A percentile compares a stretch with the other conserved stretches of the same genome.
Conservation (phyloP, 1,140 invertebrate genomes). For the Delia radicum region DNA sequence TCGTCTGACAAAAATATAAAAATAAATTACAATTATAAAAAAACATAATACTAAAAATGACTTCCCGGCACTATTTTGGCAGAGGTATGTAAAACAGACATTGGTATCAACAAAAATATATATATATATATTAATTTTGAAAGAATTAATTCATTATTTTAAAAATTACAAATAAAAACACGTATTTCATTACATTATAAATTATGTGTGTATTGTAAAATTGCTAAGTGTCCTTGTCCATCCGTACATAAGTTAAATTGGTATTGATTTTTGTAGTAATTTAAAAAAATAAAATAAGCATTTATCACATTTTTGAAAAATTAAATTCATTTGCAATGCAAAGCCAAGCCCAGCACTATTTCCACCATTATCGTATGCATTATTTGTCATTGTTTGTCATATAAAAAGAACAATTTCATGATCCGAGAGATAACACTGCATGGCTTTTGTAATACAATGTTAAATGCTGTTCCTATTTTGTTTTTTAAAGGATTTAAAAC, state of each 20-base stretch:
- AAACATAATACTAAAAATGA: slow-evolving; percentile 38
- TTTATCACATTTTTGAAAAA: background rate
- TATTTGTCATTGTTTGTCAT: slow-evolving; percentile 14
- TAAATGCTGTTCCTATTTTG: background rate
- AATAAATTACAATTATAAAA: slow-evolving; percentile 32
- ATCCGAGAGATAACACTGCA: slow-evolving; percentile 57
- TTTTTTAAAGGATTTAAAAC: no score
- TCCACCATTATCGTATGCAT: no score
- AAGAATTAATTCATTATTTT: background rate
- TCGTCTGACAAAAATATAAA: slow-evolving; percentile 28
- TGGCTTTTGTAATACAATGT: slow-evolving; percentile 45
- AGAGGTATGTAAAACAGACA: slow-evolving; percentile 54
- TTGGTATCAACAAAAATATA: slow-evolving; percentile 8
- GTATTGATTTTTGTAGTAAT: background rate
- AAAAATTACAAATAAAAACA: background rate
- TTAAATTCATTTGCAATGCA: background rate
- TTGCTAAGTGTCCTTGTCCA: background rate
- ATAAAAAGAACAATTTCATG: no score
- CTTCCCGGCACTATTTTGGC: slow-evolving; percentile 57
- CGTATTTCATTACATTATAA: background rate
- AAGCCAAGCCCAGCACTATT: background rate
- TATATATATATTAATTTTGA: background rate
- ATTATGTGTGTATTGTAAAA: slow-evolving; percentile 1
- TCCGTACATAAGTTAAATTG: no score
- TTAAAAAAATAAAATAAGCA: background rate